phyloP scores from a whole-genome alignment of 1,140 invertebrate genomes.

The Lerema accius region DNA sequence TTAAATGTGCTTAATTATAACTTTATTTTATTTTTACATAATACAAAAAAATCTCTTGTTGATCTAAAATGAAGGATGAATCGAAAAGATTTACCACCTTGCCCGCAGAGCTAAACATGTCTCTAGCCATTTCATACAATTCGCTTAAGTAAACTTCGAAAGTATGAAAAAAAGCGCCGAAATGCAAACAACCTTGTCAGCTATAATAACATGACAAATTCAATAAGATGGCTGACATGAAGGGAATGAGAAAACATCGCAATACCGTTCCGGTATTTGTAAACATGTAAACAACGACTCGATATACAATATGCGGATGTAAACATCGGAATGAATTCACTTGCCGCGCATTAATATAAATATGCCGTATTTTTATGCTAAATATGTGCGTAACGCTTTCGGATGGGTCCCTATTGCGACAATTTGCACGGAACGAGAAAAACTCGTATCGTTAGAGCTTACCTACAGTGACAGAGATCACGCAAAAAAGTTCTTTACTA shows the following conservation, averaged over 20 bases:
- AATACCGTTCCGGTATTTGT: slow-evolving; percentile 4
- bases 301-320: slow-evolving; percentile 1
- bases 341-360: background rate
- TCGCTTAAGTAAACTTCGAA: background rate
- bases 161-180: background rate
- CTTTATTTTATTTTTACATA: too few species aligned
- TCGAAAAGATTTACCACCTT: too few species aligned
- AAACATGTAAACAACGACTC: slow-evolving; percentile 19
- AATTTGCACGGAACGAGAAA: too few species aligned
- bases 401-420: too few species aligned
- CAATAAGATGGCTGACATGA: slow-evolving; percentile 7
- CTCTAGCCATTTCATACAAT: background rate
- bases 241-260: slow-evolving; percentile 10
- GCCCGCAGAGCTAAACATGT: too few species aligned
- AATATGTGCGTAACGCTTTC: too few species aligned
- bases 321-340: slow-evolving; percentile 7
- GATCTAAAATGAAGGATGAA: too few species aligned
- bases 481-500: too few species aligned
- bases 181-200: background rate
- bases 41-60: too few species aligned
- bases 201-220: slow-evolving; percentile 12
- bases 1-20: too few species aligned
- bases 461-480: too few species aligned
- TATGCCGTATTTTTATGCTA: background rate
- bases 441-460: too few species aligned